A percentile compares a stretch with the other conserved stretches of the same genome.
Conservation (phyloP, 2,888 invertebrate species). For the Brassicogethes aeneus region DNA sequence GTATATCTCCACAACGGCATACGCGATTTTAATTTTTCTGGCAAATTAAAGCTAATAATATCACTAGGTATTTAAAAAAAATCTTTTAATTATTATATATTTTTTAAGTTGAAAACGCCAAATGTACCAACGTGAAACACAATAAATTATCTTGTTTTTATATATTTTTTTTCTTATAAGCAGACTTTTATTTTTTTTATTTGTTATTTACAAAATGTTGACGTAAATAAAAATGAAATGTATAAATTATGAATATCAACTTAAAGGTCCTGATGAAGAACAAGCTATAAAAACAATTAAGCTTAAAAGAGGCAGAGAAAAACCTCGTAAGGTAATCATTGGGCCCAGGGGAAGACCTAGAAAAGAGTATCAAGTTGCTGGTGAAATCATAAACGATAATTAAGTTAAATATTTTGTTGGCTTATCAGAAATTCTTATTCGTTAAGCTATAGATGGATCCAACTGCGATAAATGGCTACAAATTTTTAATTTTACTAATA, state of each 20-base stretch:
- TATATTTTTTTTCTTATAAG: too few relatives aligned
- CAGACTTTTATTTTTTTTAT: too few relatives aligned
- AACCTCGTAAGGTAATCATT: not conserved
- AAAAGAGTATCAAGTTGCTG: slow-evolving; percentile 1
- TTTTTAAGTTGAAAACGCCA: too few relatives aligned
- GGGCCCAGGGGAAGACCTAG: not conserved
- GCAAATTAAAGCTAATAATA: too few relatives aligned
- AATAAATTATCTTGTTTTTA: too few relatives aligned
- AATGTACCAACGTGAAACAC: too few relatives aligned
- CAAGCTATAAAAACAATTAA: not conserved
- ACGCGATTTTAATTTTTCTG: too few relatives aligned
- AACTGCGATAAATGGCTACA: not conserved
- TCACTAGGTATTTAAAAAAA: too few relatives aligned
- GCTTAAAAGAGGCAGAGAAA: not conserved
- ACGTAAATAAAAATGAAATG: not conserved
- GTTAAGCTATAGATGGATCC: not conserved
- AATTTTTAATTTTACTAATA: too few relatives aligned
- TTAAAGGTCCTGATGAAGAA: not conserved
- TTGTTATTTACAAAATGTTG: too few relatives aligned
- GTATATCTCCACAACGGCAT: too few relatives aligned
- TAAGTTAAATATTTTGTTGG: not conserved
- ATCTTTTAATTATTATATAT: too few relatives aligned
- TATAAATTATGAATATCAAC: not conserved
- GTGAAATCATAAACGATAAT: not conserved
- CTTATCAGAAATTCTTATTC: not conserved